Evolutionary conservation across 2,888 invertebrate genomes (phyloP).

Genomic region (Melanchra persicariae): DNA sequence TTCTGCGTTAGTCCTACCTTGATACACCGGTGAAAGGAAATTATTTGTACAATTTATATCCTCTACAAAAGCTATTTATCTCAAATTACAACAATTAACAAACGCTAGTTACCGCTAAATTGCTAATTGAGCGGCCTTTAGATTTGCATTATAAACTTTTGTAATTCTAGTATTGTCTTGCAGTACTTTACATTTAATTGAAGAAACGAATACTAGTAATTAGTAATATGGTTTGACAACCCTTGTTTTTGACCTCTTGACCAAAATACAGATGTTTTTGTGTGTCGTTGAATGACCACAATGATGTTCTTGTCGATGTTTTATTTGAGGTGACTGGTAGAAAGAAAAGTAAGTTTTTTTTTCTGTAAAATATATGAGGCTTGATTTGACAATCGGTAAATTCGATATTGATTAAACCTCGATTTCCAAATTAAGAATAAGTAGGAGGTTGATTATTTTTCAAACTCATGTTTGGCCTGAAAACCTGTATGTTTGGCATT

Average conservation of each 20-base stretch:
- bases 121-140: constrained; percentile 37
- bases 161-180: constrained; percentile 31
- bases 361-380: too few species aligned
- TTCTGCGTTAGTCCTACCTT: neutral
- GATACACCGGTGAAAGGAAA: neutral
- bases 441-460: neutral
- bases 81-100: constrained; percentile 19
- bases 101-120: constrained; percentile 29
- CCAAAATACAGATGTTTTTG: constrained; percentile 46
- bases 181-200: constrained; percentile 13
- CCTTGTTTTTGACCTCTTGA: constrained; percentile 40
- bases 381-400: neutral
- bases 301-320: constrained; percentile 21
- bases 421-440: neutral
- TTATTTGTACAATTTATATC: constrained; percentile 3
- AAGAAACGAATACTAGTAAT: neutral
- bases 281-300: constrained; percentile 7
- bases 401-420: neutral
- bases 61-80: neutral
- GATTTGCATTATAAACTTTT: constrained; percentile 37
- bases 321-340: constrained; percentile 18
- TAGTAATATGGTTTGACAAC: constrained; percentile 20
- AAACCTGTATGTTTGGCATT: neutral
- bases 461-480: neutral
- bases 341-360: neutral